phyloP scores from a whole-genome alignment of 2,113 vertebrate species.

The Hymenochirus boettgeri region DNA sequence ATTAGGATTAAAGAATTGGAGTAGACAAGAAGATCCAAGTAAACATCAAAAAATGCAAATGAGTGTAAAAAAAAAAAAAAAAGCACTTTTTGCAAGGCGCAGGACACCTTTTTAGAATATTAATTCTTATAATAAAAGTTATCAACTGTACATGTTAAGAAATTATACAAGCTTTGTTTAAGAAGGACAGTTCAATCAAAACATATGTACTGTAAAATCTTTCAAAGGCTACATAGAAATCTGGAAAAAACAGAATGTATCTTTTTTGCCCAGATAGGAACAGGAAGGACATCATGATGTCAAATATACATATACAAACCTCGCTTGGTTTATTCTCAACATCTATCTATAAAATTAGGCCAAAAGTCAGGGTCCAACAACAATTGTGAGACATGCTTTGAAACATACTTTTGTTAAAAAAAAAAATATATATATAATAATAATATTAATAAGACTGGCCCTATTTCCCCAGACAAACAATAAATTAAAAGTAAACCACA shows the following conservation, averaged over 20 bases:
- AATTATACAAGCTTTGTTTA: conserved; percentile 91
- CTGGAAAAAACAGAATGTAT: conserved; percentile 91
- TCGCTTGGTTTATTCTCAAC: conserved; percentile 78
- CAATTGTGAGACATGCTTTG: background rate
- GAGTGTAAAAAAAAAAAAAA: background rate
- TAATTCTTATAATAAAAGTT: conserved; percentile 75
- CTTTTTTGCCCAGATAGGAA: conserved; percentile 76
- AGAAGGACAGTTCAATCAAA: conserved; percentile 73
- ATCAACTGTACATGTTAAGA: conserved; percentile 88
- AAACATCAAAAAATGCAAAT: background rate
- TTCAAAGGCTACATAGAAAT: conserved; percentile 83
- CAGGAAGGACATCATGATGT: conserved; percentile 97
- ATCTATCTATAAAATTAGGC: conserved; percentile 75
- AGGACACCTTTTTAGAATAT: conserved; percentile 64
- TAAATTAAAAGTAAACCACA: background rate
- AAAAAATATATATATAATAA: too few relatives aligned
- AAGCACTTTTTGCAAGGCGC: conserved; percentile 53
- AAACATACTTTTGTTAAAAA: conserved; percentile 32
- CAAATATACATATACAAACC: conserved; percentile 93
- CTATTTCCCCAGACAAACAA: conserved; percentile 12
- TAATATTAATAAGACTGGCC: too few relatives aligned
- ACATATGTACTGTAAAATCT: conserved; percentile 82
- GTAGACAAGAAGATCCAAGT: background rate
- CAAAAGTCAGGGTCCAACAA: conserved; percentile 67
- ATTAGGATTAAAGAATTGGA: background rate